Evolutionary conservation across 2,797 vertebrate genomes (phyloP), one percentile per base, ranked within the genome.

Genomic region (Miichthys miiuy): DNA sequence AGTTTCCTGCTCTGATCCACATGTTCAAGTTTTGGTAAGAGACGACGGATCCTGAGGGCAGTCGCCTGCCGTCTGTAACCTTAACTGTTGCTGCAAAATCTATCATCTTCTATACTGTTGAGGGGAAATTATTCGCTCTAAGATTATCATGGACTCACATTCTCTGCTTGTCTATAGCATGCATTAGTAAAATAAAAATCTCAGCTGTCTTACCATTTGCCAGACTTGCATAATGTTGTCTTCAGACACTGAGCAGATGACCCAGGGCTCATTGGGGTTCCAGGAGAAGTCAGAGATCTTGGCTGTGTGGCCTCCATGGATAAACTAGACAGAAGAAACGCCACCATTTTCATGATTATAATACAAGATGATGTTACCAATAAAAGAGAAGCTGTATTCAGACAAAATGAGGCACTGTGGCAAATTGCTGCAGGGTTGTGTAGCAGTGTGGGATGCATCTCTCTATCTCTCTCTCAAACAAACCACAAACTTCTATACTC

Each of bases 221-320:
- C 97, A 98, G 67, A 98, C 97, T 95, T 98, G 97, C 97, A 98
- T 98, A 89, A 98, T 98, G 92, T 98, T 99, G 79, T 98, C 97
- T 93, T 99, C 97, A 86, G 97, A 98, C 89, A 98, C 97, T 62
- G 97, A 98, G 92, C 97, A 98, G 91, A 99, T 97, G 87, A 99
- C 97, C 97, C 97, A 98, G 41, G 97, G 97, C 72, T 98, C 97
- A 30, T 98, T 98, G 58, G 97, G 97, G 91, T 99, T 99, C 97
- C 97, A 99, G 78, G 97, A 98, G 89, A 98, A 99, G 90, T 99
- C 97, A 0, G 97, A 98, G 83, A 98, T 98, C 92, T 99, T 98
- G 51, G 97, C 97, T 84, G 97, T 99, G 75, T 99, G 97, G 46
- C 97, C 97, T 25, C 97, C 97, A 27, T 98, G 97, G 89, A 98